Base-by-base conservation (phyloP, 1,140 invertebrate species). In the Sinonovacula constricta region DNA sequence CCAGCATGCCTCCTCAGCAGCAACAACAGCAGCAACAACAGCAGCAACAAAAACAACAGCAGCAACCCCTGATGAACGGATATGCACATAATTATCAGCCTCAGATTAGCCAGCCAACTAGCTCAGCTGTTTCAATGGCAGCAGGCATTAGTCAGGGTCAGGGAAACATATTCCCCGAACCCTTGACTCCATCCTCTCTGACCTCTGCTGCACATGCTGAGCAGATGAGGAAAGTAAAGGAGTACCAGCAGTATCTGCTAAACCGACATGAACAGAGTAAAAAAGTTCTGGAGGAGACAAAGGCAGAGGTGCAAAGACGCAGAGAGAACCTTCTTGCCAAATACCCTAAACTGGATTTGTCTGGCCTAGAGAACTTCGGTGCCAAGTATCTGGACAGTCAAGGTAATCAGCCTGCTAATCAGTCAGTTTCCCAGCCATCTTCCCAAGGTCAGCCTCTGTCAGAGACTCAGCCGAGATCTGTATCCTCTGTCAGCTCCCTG, bases 201-300 rank as follows among this genome's bases (percentile, higher is more conserved):
- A 80, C 81, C 54, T 34, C 45, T 56, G 49, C 54, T 34, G 57
- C 49, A 15, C 62, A 83, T 30, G 51, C 66, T n/a, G 82, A 83
- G 28, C 81, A 81, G 10, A 33, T 87, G 57, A 77, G 68, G 51
- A 84, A 82, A 31, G 81, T 88, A 1, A 79, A 82, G 57, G 86
- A 88, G 22, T 87, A 88, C 60, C 87, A 88, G 66, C 74, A 82
- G 22, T 69, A 82, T 34, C 67, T 88, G 36, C 49, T 87, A 15
- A 69, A 81, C 2, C 83, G 80, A 30, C 83, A 88, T 80, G 82
- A 84, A 51, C 81, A 87, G 51, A 81, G 86, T 57, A 87, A 86
- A 71, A 63, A 75, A 36, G 75, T 85, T 7, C 63, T 88, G 15
- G 81, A 81, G 7, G 81, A 86, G n/a, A 83, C 84, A 26, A 80